These are phyloP conservation scores for Merops nubicus DNA, from an alignment of 2,113 vertebrate species.

Conservation along the genomic window DNA sequence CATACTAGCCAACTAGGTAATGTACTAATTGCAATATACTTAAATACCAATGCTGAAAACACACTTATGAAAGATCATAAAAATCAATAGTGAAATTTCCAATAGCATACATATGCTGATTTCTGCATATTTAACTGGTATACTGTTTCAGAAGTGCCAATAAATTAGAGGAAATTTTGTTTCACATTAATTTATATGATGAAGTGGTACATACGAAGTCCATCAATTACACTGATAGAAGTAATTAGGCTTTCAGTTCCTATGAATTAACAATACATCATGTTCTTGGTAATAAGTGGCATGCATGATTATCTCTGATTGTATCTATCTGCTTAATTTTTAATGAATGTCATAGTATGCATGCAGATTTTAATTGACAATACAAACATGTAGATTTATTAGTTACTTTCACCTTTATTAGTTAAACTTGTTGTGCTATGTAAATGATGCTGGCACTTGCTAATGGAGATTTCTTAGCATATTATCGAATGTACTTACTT, in stretches of 20 bases:
- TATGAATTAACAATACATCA: slow-evolving; percentile 60
- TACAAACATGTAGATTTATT: slow-evolving; percentile 64
- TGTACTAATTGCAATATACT: neutral
- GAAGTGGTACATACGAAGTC: slow-evolving; percentile 15
- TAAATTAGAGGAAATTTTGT: slow-evolving; percentile 26
- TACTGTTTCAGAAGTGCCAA: neutral
- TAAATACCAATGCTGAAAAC: neutral
- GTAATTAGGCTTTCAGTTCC: slow-evolving; percentile 64
- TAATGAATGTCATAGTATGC: slow-evolving; percentile 52
- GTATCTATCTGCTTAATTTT: slow-evolving; percentile 61
- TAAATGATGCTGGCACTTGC: slow-evolving; percentile 13
- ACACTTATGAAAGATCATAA: neutral
- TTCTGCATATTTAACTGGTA: neutral
- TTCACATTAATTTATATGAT: slow-evolving; percentile 48
- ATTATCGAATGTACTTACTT: neutral
- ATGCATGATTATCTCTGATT: slow-evolving; percentile 58
- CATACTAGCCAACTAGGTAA: neutral
- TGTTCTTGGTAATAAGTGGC: slow-evolving; percentile 16
- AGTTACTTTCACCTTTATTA: slow-evolving; percentile 47
- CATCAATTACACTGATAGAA: slow-evolving; percentile 60
- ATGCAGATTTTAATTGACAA: slow-evolving; percentile 60
- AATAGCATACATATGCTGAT: neutral
- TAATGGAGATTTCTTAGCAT: neutral
- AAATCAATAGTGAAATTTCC: neutral
- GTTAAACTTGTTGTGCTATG: slow-evolving; percentile 38